Evolutionary conservation across 1,140 invertebrate genomes (phyloP), one percentile per base, ranked within the genome.

Genomic region (Nixonia krombeini): DNA sequence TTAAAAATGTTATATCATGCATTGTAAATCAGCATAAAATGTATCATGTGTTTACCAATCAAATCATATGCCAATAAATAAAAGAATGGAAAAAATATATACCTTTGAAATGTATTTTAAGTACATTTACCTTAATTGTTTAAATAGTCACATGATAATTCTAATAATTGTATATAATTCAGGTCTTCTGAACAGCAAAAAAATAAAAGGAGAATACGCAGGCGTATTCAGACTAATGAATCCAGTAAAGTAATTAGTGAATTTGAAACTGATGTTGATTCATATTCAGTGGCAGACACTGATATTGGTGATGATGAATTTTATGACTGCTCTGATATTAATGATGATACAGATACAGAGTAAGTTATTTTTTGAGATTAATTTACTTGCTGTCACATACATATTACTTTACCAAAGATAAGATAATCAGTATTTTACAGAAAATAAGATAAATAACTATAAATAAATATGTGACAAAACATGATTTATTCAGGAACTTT

Each of bases 291-390:
- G 35, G 74, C 77, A n/a, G 81, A 73, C 4, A 84, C 82, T 17
- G 82, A 85, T 49, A 58, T 83, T 31, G 78, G 72, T 4, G 81
- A 84, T 42, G 84, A 86, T 45, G 85, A 86, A 70, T 86, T 84
- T 52, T 85, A 80, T 51, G 85, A 86, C 46, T 84, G 83, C 57
- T 86, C 84, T 0, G 84, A 85, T 51, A 74, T 75, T 28, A 82
- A 84, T 51, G 61, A 70, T 31, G 67, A 51, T 46, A 49, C 49
- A 38, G 75, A 83, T 38, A 72, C 64, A 31, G 75, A 76, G 75
- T 56, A 74, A 76, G 83, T 84, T 72, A 47, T 75, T 81, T 51
- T 13, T 37, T 23, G n/a, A n/a, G n/a, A n/a, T n/a, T n/a, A n/a
- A n/a, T n/a, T n/a, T n/a, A n/a, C n/a, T n/a, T 56, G 45, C 46